These are phyloP conservation scores for Grammomys dolichurus DNA, from an alignment of 2,113 vertebrate genomes.

Conservation along the genomic window DNA sequence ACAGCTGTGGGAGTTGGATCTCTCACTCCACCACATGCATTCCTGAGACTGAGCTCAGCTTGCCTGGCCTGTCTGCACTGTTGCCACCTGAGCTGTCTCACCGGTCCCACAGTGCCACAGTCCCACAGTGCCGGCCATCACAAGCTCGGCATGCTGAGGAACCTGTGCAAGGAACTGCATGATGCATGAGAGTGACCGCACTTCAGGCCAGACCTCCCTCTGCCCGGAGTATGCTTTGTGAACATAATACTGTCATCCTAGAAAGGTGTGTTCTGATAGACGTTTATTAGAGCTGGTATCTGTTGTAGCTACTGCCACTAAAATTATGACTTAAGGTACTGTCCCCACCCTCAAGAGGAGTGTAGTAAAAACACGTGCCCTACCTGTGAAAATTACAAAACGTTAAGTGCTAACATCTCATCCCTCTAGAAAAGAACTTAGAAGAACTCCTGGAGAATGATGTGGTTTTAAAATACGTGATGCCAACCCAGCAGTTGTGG, in stretches of 20 bases:
- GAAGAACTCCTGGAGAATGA: background rate
- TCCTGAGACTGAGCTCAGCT: background rate
- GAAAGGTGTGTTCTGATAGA: constrained; percentile 12
- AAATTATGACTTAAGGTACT: background rate
- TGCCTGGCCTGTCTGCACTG: background rate
- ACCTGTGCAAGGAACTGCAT: background rate
- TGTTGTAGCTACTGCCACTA: background rate
- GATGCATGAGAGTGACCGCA: background rate
- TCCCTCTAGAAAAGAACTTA: background rate
- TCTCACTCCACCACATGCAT: background rate
- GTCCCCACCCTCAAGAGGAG: background rate
- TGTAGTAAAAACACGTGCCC: background rate
- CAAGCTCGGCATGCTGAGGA: background rate
- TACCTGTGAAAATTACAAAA: constrained; percentile 27
- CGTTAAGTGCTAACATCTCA: background rate
- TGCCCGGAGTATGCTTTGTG: background rate
- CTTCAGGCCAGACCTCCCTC: background rate
- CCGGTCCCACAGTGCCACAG: background rate
- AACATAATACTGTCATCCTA: background rate
- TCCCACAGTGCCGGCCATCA: background rate
- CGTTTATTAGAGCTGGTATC: background rate
- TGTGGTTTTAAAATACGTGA: background rate
- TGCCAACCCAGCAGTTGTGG: background rate
- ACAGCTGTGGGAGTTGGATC: background rate
- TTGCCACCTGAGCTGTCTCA: background rate